These are phyloP conservation scores for Callyntrura guangdongensis DNA, from an alignment of 2,888 invertebrate genomes.

Conservation along the genomic window DNA sequence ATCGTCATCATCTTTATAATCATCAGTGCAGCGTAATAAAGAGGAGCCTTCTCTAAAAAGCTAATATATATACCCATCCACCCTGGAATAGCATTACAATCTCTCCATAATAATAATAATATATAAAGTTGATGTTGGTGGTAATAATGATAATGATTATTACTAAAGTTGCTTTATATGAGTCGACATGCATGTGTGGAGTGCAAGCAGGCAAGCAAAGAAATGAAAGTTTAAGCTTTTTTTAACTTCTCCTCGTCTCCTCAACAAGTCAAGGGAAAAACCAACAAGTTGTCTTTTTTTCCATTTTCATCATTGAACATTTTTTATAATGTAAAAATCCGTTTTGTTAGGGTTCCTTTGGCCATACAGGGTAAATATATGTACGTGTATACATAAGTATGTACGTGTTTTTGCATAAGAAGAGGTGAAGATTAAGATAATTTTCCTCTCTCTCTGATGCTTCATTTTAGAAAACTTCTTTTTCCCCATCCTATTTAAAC, in stretches of 20 bases:
- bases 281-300: slow-evolving; percentile 71
- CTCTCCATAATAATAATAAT: background rate
- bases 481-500: slow-evolving; percentile 38
- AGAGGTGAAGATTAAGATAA: slow-evolving; percentile 75
- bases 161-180: slow-evolving; percentile 32
- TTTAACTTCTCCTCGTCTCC: slow-evolving; percentile 34
- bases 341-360: background rate
- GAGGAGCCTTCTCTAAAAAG: slow-evolving; percentile 22
- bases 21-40: slow-evolving; percentile 44
- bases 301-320: background rate
- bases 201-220: background rate
- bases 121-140: slow-evolving; percentile 54
- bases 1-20: slow-evolving; percentile 37
- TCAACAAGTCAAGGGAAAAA: slow-evolving; percentile 47
- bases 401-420: slow-evolving; percentile 78
- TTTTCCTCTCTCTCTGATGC: slow-evolving; percentile 19
- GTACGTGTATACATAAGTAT: background rate
- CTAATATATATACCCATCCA: slow-evolving; percentile 45
- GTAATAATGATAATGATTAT: slow-evolving; percentile 48
- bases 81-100: slow-evolving; percentile 7
- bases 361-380: slow-evolving; percentile 10
- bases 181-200: background rate
- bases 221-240: slow-evolving; percentile 29
- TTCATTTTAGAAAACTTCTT: background rate
- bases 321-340: background rate